Base-by-base conservation (phyloP, 2,113 vertebrate genomes). In the Hippopotamus amphibius region DNA sequence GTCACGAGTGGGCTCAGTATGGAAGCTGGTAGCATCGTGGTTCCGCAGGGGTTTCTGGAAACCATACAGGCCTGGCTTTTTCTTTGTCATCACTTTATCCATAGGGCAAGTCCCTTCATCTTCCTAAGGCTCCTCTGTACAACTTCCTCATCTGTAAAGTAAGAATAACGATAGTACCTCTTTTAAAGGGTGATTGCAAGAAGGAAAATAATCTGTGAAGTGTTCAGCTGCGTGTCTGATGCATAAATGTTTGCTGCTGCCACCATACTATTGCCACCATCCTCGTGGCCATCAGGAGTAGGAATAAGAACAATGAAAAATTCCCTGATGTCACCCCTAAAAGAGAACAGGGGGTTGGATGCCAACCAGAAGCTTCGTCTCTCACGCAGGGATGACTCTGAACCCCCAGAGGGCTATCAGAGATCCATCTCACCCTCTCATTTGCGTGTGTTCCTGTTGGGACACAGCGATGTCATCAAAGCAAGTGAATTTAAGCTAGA, bases 81-180 rank as follows among this genome's bases (percentile, higher is more conserved):
- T 72, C 53, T 90, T 95, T 43, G 48, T 55, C 50, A 57, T 88
- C 48, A n/a, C n/a, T 88, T 82, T 50, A 24, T 69, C 15, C 41
- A 1, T 5, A 0, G 65, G 21, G 10, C 59, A 93, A 17, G 14
- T 69, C 5, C 11, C 22, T 93, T 80, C 65, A 88, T 65, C 50
- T 87, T 80, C 71, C 55, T 33, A 28, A 74, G 28, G 24, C 37
- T 83, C 7, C 5, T 84, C 7, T 16, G 4, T 86, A 11, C 4
- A 37, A 12, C 48, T 83, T 14, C 24, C n/a, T 84, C 61, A 79
- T 63, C 21, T 87, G 43, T 55, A 46, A 53, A 72, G 76, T 77
- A 21, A 92, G 33, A 77, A n/a, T 91, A 59, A 63, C 21, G 59
- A 37, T 15, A 46, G 26, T 50, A 50, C 11, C 28, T 48, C 48